phyloP scores from a whole-genome alignment of 2,888 invertebrate species.

The Amorpha juglandis region DNA sequence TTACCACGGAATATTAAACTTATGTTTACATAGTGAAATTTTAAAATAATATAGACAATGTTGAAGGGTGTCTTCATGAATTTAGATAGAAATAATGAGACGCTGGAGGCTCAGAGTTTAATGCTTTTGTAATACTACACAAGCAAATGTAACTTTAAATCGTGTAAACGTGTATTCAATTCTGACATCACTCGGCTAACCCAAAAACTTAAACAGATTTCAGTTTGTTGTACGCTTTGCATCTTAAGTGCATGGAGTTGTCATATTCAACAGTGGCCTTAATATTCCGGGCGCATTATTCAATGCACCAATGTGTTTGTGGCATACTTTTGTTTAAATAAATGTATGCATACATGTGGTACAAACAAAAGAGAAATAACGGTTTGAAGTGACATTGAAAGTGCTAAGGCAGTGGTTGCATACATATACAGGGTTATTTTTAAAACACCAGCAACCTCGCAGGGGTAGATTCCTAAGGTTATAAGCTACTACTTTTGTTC shows the following conservation, averaged over 20 bases:
- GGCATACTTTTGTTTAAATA: slow-evolving; percentile 15
- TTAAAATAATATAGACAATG: no score
- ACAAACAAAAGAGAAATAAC: slow-evolving; percentile 9
- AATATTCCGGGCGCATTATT: slow-evolving; percentile 8
- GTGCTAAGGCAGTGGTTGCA: not conserved
- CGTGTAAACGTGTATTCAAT: not conserved
- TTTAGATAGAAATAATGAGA: no score
- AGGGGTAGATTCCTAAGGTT: no score
- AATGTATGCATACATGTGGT: slow-evolving; percentile 2
- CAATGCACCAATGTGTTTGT: not conserved
- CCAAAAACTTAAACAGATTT: not conserved
- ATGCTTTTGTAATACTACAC: no score
- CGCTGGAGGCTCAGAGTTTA: no score
- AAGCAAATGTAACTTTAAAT: no score
- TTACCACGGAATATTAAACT: no score
- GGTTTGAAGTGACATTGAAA: slow-evolving; percentile 2
- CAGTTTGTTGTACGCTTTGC: not conserved
- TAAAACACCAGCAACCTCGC: no score
- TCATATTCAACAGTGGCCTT: not conserved
- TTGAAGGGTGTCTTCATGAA: no score
- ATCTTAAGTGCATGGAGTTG: not conserved
- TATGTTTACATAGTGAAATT: no score
- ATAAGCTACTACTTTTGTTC: no score
- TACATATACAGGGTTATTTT: no score
- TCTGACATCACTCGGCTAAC: not conserved